These are phyloP conservation scores for Synanceia verrucosa DNA, from an alignment of 2,797 vertebrate genomes.

Conservation along the genomic window DNA sequence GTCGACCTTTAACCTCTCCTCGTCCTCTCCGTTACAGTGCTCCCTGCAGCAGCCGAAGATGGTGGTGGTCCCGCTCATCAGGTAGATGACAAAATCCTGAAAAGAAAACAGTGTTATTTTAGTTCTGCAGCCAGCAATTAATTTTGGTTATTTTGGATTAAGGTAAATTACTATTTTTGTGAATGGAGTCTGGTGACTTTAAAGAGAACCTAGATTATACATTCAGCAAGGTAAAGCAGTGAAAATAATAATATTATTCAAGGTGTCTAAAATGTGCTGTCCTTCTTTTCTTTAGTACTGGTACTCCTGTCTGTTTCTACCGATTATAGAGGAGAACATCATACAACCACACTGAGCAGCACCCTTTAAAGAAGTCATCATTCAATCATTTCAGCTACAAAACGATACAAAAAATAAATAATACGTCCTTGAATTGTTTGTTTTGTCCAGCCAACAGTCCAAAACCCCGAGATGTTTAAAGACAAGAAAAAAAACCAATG, in stretches of 20 bases:
- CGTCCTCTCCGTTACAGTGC: conserved; percentile 71
- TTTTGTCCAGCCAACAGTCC: not conserved
- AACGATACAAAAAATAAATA: too few species aligned
- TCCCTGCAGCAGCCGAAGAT: conserved; percentile 80
- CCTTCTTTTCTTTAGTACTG: too few species aligned
- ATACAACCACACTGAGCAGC: too few species aligned
- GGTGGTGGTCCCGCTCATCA: conserved; percentile 81
- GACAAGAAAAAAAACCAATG: not conserved
- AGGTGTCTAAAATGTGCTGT: too few species aligned
- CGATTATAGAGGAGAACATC: too few species aligned
- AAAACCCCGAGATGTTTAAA: not conserved
- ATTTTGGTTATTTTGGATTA: not conserved
- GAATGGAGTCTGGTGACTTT: too few species aligned
- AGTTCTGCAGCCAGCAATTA: not conserved
- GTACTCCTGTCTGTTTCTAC: too few species aligned
- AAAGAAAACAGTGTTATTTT: not conserved
- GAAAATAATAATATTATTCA: too few species aligned
- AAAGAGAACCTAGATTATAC: too few species aligned
- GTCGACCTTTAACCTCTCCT: conserved; percentile 82
- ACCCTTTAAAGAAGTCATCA: too few species aligned
- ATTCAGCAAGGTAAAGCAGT: too few species aligned
- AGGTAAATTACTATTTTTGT: not conserved
- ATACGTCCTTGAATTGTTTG: not conserved
- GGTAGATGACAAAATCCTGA: conserved; percentile 85
- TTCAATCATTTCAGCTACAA: too few species aligned